Percentiles rank a stretch among this genome's conserved stretches.
These are phyloP conservation scores for Drosophila histrio DNA, from an alignment of 2,888 invertebrate genomes.

Conservation along the genomic window DNA sequence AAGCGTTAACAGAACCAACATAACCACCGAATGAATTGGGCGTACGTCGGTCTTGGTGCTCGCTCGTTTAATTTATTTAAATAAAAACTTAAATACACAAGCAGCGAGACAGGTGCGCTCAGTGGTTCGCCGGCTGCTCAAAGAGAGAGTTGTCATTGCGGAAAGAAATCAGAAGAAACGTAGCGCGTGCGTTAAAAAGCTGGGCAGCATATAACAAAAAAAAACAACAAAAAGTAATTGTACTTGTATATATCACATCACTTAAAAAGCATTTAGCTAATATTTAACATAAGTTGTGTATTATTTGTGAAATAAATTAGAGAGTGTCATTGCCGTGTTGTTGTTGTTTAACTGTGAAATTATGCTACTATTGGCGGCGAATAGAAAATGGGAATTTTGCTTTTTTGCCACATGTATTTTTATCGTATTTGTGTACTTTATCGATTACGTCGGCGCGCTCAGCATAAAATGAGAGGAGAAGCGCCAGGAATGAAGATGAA, in stretches of 20 bases:
- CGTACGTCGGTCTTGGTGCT: conserved; percentile 28
- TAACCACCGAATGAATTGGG: conserved; percentile 41
- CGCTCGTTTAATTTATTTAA: conserved; percentile 53
- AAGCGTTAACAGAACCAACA: conserved; percentile 38
- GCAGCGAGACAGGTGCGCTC: conserved; percentile 49
- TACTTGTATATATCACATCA: conserved; percentile 39
- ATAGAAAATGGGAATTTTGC: conserved; percentile 21
- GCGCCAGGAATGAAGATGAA: conserved; percentile 36
- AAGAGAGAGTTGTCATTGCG: conserved; percentile 55
- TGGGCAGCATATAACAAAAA: conserved; percentile 48
- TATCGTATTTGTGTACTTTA: conserved; percentile 67
- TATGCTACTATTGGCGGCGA: background rate
- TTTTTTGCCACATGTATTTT: conserved; percentile 63
- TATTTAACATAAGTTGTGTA: conserved; percentile 37
- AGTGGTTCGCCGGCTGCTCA: conserved; percentile 60
- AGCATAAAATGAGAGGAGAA: conserved; percentile 49
- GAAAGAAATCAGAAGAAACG: conserved; percentile 40
- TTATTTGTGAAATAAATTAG: conserved; percentile 43
- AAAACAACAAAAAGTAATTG: conserved; percentile 58
- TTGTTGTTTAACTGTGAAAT: conserved; percentile 29
- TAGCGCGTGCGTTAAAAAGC: conserved; percentile 49
- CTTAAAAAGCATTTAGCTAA: conserved; percentile 34
- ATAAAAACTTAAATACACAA: conserved; percentile 51
- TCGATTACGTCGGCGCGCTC: conserved; percentile 72
- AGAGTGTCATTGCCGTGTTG: conserved; percentile 35